A percentile compares a stretch with the other conserved stretches of the same genome.
Evolutionary conservation across 2,113 vertebrate genomes (phyloP).

Genomic region (Triplophysa rosa): DNA sequence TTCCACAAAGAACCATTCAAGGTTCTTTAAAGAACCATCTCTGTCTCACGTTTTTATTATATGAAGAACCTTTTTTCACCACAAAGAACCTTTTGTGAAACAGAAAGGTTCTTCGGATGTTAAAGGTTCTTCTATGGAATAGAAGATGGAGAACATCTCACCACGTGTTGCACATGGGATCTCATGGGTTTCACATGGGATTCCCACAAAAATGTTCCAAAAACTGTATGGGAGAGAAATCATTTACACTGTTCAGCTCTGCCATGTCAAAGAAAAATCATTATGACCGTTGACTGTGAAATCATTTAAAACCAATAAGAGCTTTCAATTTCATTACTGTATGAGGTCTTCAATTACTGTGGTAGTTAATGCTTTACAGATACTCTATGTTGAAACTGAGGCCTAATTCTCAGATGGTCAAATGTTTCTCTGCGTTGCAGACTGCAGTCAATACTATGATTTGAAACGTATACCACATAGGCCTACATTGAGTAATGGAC

Average conservation of each 20-base stretch:
- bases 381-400: not conserved
- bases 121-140: too few species aligned
- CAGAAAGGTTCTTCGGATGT: too few species aligned
- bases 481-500: not conserved
- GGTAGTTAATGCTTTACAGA: slow-evolving; percentile 3
- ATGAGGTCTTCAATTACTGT: slow-evolving; percentile 5
- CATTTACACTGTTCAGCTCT: not conserved
- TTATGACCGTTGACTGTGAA: not conserved
- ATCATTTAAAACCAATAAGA: not conserved
- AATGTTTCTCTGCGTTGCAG: not conserved
- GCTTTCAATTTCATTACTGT: not conserved
- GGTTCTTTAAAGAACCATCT: too few species aligned
- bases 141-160: too few species aligned
- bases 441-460: too few species aligned
- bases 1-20: too few species aligned
- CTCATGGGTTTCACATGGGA: too few species aligned
- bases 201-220: too few species aligned
- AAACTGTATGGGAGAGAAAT: not conserved
- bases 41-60: too few species aligned
- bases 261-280: not conserved
- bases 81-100: too few species aligned
- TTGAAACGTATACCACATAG: not conserved
- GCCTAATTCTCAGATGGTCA: not conserved
- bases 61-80: too few species aligned
- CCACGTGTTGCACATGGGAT: too few species aligned